Evolutionary conservation across 2,113 vertebrate genomes (phyloP).

Genomic region (Eubucco bourcierii): DNA sequence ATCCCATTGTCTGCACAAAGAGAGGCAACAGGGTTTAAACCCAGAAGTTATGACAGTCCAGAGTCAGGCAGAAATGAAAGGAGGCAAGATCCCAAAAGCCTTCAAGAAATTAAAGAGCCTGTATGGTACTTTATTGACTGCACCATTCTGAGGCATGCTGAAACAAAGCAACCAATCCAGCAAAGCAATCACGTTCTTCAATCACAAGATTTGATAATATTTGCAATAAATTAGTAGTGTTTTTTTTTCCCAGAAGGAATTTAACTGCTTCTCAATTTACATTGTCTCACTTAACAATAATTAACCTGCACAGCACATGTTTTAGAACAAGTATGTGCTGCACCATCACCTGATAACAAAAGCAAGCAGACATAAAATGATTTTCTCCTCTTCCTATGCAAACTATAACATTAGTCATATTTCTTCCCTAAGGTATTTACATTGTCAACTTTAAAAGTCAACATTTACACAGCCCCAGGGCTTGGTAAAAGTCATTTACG

Average conservation of each 20-base stretch:
- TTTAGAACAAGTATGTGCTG: not conserved
- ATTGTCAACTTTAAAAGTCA: not conserved
- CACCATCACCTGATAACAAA: not conserved
- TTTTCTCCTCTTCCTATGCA: not conserved
- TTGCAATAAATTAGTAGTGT: not conserved
- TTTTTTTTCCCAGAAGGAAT: not conserved
- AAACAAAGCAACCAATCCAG: not conserved
- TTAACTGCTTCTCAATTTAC: not conserved
- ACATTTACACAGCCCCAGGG: not conserved
- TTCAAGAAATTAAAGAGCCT: not conserved
- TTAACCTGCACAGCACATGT: not conserved
- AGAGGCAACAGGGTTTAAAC: constrained; percentile 2
- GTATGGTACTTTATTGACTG: not conserved
- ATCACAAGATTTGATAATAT: not conserved
- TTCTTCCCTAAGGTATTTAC: not conserved
- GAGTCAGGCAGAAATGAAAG: not conserved
- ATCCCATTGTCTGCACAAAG: constrained; percentile 90
- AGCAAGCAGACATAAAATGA: not conserved
- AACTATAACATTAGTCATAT: not conserved
- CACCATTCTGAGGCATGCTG: not conserved
- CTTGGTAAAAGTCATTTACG: not conserved
- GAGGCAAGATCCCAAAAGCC: not conserved
- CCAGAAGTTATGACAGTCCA: not conserved
- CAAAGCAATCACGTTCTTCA: not conserved
- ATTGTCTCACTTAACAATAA: not conserved